These are phyloP conservation scores for Hylaeus volcanicus DNA, from an alignment of 1,140 invertebrate genomes.

Conservation along the genomic window DNA sequence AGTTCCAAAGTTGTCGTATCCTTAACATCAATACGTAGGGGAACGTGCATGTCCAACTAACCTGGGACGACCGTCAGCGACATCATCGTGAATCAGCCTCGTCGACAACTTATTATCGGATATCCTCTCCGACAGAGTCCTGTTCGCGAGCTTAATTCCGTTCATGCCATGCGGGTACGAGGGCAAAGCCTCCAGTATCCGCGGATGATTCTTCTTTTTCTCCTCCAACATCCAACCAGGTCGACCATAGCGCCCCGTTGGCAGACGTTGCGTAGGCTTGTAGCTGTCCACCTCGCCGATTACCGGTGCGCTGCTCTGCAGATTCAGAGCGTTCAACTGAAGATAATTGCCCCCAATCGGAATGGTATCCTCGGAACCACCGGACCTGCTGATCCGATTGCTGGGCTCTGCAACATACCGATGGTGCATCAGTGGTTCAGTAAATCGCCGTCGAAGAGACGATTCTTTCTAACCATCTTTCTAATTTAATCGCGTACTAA, in stretches of 20 bases:
- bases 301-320: conserved; percentile 67
- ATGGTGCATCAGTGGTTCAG: no score
- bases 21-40: conserved; percentile 39
- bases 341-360: conserved; percentile 55
- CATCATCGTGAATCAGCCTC: conserved; percentile 22
- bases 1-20: neutral
- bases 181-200: conserved; percentile 76
- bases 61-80: neutral
- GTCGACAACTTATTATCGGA: conserved; percentile 27
- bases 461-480: no score
- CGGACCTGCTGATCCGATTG: conserved; percentile 73
- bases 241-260: neutral
- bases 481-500: conserved; percentile 47
- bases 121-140: conserved; percentile 2
- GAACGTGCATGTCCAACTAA: conserved; percentile 29
- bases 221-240: conserved; percentile 48
- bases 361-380: conserved; percentile 71
- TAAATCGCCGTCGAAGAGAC: no score
- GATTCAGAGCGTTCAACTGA: conserved; percentile 71
- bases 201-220: conserved; percentile 61
- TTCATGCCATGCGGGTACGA: conserved; percentile 60
- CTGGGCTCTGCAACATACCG: conserved; percentile 64
- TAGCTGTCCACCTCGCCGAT: conserved; percentile 37
- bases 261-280: conserved; percentile 24
- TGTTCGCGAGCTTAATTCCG: conserved; percentile 4